Evolutionary conservation across 2,797 vertebrate genomes (phyloP).

Genomic region (Florisuga fusca): DNA sequence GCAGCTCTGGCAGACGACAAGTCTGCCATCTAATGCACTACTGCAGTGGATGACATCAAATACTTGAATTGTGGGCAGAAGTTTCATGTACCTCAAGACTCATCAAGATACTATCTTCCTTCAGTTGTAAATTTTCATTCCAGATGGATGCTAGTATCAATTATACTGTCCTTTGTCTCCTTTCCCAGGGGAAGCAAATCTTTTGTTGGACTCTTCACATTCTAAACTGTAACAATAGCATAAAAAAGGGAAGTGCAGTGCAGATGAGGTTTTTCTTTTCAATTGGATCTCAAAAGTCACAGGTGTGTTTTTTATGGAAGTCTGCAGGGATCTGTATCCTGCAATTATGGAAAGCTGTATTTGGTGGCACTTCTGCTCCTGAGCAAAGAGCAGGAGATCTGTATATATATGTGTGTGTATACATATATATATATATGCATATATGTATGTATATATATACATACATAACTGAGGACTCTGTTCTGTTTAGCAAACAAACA

Average conservation of each 20-base stretch:
- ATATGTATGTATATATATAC: too few relatives aligned
- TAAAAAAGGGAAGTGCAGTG: background rate
- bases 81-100: background rate
- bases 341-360: background rate
- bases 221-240: background rate
- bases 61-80: constrained; percentile 33
- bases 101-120: background rate
- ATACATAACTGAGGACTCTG: background rate
- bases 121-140: background rate
- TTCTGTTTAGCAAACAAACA: background rate
- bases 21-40: background rate
- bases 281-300: background rate
- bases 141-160: background rate
- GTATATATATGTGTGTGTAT: too few relatives aligned
- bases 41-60: background rate
- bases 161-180: background rate
- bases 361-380: background rate
- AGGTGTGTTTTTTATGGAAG: constrained; percentile 8
- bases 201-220: background rate
- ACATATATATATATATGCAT: too few relatives aligned
- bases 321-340: background rate
- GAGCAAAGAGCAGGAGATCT: background rate
- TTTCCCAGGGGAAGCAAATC: background rate
- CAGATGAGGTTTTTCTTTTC: background rate
- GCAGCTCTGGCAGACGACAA: background rate